Conservation (phyloP, 2,888 invertebrate genomes). For the Scaptomyza reducta region DNA sequence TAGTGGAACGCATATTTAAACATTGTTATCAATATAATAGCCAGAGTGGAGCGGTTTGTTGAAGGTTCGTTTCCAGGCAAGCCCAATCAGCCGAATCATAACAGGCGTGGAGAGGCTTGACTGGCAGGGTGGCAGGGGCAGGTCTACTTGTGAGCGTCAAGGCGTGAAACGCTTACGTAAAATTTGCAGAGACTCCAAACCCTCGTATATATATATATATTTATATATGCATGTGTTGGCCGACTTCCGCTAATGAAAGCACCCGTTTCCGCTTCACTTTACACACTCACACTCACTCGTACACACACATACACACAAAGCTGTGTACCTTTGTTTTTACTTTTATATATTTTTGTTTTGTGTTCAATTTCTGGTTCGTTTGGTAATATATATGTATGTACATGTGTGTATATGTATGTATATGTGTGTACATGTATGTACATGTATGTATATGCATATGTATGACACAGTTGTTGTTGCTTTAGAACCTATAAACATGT, state of each 20-base stretch:
- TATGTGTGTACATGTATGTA: neutral
- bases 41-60: neutral
- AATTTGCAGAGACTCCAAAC: conserved; percentile 17
- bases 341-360: conserved; percentile 9
- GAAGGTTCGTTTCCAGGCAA: conserved; percentile 14
- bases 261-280: conserved; percentile 53
- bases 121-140: neutral
- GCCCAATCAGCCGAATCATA: conserved; percentile 23
- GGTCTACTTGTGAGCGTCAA: conserved; percentile 10
- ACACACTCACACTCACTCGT: conserved; percentile 10
- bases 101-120: neutral
- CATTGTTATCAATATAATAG: conserved; percentile 62
- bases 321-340: conserved; percentile 11
- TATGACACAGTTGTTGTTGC: conserved; percentile 4
- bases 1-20: conserved; percentile 62
- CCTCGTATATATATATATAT: neutral
- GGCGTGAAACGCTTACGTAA: conserved; percentile 37
- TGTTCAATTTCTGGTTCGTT: conserved; percentile 16
- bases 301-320: neutral
- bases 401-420: no score
- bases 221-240: conserved; percentile 9
- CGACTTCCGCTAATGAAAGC: conserved; percentile 57
- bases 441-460: neutral
- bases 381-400: conserved; percentile 1
- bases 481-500: conserved; percentile 59